Percentiles rank a stretch among this genome's conserved stretches.
These are phyloP conservation scores for Nannospalax galili DNA, from an alignment of 2,113 vertebrate genomes.

Conservation along the genomic window DNA sequence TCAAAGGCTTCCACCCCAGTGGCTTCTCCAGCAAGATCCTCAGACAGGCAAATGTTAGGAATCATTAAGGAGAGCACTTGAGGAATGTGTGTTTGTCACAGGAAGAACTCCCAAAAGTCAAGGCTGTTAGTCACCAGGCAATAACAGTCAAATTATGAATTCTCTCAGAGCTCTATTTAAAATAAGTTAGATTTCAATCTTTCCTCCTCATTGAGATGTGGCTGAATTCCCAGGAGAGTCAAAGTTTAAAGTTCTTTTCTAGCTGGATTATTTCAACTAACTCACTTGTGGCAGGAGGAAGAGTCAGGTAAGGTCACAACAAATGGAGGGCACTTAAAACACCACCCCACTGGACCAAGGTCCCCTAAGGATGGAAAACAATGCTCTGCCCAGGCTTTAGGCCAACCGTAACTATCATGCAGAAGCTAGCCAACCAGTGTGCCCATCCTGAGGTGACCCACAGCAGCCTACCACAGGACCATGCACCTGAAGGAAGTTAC, in stretches of 20 bases:
- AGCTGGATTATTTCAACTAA: not conserved
- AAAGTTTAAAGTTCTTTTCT: not conserved
- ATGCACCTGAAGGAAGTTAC: not conserved
- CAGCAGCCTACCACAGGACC: not conserved
- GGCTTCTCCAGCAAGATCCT: not conserved
- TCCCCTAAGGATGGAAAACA: not conserved
- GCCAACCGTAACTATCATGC: not conserved
- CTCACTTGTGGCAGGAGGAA: not conserved
- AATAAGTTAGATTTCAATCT: slow-evolving; percentile 38
- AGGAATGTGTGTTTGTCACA: not conserved
- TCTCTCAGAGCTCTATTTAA: slow-evolving; percentile 3
- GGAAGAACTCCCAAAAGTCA: slow-evolving; percentile 16
- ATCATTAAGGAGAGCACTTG: not conserved
- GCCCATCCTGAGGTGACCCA: too few relatives aligned
- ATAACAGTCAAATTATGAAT: slow-evolving; percentile 19
- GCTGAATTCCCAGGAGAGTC: not conserved
- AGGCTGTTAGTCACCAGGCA: not conserved
- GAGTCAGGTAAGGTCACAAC: not conserved
- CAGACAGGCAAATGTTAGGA: not conserved
- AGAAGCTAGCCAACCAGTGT: not conserved
- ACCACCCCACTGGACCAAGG: not conserved
- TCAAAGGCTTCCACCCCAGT: not conserved
- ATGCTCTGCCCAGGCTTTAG: rapidly evolving
- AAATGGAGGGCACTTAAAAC: not conserved
- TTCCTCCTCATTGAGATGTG: not conserved